Percentiles rank a stretch among this genome's conserved stretches.
phyloP scores from a whole-genome alignment of 2,113 vertebrate species.

The Hirundichthys speculiger region DNA sequence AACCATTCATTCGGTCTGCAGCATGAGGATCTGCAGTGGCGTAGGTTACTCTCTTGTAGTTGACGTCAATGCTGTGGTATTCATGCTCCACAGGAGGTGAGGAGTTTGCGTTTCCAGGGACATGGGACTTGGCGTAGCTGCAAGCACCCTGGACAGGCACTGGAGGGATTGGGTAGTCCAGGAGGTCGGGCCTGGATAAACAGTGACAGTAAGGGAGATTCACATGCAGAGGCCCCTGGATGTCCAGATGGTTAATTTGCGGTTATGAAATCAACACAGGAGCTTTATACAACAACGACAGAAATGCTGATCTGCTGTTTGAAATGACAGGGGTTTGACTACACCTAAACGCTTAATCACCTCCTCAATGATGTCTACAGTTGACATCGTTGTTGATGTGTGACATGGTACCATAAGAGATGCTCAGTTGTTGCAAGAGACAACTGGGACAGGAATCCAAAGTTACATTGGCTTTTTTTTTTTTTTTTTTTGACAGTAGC shows the following conservation, averaged over 20 bases:
- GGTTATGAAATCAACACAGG: slow-evolving; percentile 19
- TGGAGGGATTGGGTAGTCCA: slow-evolving; percentile 88
- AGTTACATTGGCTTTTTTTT: no score
- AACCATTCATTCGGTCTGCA: slow-evolving; percentile 79
- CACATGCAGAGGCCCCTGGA: slow-evolving; percentile 27
- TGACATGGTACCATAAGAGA: no score
- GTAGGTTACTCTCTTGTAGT: slow-evolving; percentile 81
- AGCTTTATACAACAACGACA: slow-evolving; percentile 9
- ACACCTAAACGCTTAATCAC: no score
- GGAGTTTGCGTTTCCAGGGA: slow-evolving; percentile 50
- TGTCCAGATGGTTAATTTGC: slow-evolving; percentile 30
- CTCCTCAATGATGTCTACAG: no score
- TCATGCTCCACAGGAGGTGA: slow-evolving; percentile 87
- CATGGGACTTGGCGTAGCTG: slow-evolving; percentile 51
- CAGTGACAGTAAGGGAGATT: slow-evolving; percentile 36
- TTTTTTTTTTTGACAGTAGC: no score
- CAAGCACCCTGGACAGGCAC: slow-evolving; percentile 73
- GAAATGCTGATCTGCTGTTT: not conserved
- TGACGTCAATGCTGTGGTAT: slow-evolving; percentile 85
- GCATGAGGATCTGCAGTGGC: slow-evolving; percentile 81
- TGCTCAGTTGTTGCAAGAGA: no score
- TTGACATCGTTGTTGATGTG: no score
- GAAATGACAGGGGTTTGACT: no score
- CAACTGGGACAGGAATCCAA: no score
- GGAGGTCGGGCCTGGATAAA: slow-evolving; percentile 83